These are phyloP conservation scores for Cynopterus brachyotis DNA, from an alignment of 2,113 vertebrate species.

Conservation along the genomic window DNA sequence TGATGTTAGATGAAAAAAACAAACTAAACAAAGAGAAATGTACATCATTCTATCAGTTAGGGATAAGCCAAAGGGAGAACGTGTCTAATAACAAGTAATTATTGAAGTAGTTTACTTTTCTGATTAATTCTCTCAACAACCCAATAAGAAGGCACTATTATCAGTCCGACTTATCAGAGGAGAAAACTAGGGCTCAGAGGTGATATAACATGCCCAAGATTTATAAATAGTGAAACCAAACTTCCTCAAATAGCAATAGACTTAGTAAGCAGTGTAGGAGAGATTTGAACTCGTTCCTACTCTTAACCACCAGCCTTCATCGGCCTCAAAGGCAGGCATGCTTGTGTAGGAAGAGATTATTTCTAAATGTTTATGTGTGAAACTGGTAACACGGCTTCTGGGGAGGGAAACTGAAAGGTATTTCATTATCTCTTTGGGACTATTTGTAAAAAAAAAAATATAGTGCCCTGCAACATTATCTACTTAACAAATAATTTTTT, in stretches of 20 bases:
- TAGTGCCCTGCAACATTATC: not conserved
- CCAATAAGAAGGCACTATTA: not conserved
- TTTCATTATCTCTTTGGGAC: not conserved
- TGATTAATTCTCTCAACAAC: not conserved
- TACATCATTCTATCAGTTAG: not conserved
- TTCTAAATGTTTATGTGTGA: not conserved
- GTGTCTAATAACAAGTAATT: not conserved
- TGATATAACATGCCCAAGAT: not conserved
- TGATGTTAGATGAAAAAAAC: not conserved
- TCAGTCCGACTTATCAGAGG: not conserved
- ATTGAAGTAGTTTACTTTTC: not conserved
- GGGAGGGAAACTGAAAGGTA: not conserved
- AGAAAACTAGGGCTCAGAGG: not conserved
- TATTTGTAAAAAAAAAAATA: not conserved
- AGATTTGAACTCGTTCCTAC: not conserved
- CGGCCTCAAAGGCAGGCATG: not conserved
- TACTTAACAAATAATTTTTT: not conserved
- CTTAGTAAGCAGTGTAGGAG: not conserved
- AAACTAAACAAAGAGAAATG: not conserved
- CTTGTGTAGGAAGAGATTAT: not conserved
- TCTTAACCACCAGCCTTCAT: not conserved
- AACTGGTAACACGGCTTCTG: not conserved
- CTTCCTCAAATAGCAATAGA: not conserved
- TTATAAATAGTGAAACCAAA: not conserved
- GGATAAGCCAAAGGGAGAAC: not conserved